phyloP scores from a whole-genome alignment of 2,113 vertebrate genomes.

The Clarias magur region DNA sequence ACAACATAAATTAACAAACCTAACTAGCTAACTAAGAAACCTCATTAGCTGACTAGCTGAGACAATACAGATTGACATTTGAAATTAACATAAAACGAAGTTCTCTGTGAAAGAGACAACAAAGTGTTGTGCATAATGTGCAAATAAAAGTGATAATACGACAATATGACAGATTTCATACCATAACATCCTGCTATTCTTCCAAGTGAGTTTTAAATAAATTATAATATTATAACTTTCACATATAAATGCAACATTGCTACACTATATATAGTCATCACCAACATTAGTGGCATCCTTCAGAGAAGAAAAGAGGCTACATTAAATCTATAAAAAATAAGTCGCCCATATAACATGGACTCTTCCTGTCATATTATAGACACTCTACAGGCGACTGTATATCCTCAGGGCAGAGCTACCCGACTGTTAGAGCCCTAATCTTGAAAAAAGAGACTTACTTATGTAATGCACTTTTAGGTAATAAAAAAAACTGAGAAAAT shows the following conservation, averaged over 20 bases:
- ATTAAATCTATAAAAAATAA: neutral
- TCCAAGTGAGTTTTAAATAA: neutral
- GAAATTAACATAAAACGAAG: too few species aligned
- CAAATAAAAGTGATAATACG: too few species aligned
- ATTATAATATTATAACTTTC: neutral
- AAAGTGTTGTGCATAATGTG: too few species aligned
- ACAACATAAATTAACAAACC: too few species aligned
- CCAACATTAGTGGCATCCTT: neutral
- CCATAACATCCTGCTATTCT: neutral
- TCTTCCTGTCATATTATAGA: neutral
- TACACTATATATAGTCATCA: neutral
- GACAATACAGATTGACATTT: too few species aligned
- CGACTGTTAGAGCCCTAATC: neutral
- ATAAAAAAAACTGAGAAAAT: neutral
- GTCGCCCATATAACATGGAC: neutral
- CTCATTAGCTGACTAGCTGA: too few species aligned
- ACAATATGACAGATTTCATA: too few species aligned
- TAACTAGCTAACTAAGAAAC: too few species aligned
- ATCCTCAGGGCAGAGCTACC: neutral
- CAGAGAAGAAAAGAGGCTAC: neutral
- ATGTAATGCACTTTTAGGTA: neutral
- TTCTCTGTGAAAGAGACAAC: too few species aligned
- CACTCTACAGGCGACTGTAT: neutral
- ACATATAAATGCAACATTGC: neutral
- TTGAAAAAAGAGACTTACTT: neutral